These are phyloP conservation scores for Corythucha ciliata DNA, from an alignment of 2,888 invertebrate species.

Conservation along the genomic window DNA sequence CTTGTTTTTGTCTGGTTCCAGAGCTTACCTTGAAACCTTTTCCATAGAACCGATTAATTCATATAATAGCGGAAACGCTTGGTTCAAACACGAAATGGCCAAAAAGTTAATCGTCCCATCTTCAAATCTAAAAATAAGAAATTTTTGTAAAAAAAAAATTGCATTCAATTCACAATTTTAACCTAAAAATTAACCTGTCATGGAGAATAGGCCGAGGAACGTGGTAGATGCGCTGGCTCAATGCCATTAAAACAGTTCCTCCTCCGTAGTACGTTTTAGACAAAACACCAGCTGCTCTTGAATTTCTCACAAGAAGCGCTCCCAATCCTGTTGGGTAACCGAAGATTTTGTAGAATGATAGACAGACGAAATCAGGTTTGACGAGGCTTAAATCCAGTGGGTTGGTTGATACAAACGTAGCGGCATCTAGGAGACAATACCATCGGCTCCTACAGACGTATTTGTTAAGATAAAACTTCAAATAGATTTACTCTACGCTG, in stretches of 20 bases:
- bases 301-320: conserved; percentile 68
- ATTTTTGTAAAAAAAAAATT: background rate
- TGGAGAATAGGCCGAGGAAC: conserved; percentile 56
- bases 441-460: conserved; percentile 44
- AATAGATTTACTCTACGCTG: background rate
- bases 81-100: conserved; percentile 67
- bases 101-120: conserved; percentile 88
- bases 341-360: conserved; percentile 97
- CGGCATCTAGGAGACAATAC: conserved; percentile 79
- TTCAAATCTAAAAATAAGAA: conserved; percentile 60
- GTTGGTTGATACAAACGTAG: conserved; percentile 68
- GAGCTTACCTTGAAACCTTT: conserved; percentile 47
- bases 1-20: background rate
- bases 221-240: conserved; percentile 62
- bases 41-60: conserved; percentile 56
- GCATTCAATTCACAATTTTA: conserved; percentile 8
- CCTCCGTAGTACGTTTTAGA: conserved; percentile 77
- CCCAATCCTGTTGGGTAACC: conserved; percentile 93
- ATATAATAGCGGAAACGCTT: conserved; percentile 70
- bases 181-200: conserved; percentile 53
- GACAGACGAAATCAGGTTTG: conserved; percentile 77
- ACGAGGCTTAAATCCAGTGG: conserved; percentile 59
- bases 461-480: background rate
- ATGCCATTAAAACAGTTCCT: conserved; percentile 79
- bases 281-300: conserved; percentile 52